phyloP scores from a whole-genome alignment of 2,797 vertebrate genomes.

The Premnoplex brunnescens region DNA sequence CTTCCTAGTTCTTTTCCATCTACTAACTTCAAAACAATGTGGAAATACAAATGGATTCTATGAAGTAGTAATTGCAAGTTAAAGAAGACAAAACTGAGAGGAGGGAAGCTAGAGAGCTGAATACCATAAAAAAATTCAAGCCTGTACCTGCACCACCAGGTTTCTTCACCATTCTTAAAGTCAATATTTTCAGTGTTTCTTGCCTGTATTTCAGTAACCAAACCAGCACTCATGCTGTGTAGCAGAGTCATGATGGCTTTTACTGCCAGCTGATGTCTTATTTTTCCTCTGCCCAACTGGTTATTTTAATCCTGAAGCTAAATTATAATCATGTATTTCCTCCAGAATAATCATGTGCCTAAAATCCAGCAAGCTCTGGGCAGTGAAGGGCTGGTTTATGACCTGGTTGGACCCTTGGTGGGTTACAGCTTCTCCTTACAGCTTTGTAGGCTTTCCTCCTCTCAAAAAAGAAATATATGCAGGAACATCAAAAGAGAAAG shows the following conservation, averaged over 20 bases:
- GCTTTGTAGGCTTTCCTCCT: not conserved
- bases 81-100: not conserved
- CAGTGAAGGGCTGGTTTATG: not conserved
- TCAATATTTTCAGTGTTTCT: not conserved
- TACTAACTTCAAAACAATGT: not conserved
- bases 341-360: not conserved
- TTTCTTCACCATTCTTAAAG: not conserved
- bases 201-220: not conserved
- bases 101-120: not conserved
- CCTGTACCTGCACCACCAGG: not conserved
- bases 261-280: not conserved
- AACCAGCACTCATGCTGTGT: not conserved
- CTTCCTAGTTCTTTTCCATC: not conserved
- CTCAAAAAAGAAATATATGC: not conserved
- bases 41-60: not conserved
- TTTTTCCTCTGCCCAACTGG: not conserved
- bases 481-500: not conserved
- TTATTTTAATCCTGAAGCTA: slow-evolving; percentile 1
- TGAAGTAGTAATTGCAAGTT: not conserved
- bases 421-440: not conserved
- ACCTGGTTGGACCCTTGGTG: not conserved
- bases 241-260: not conserved
- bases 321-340: not conserved
- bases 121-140: not conserved
- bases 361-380: not conserved